Percentiles rank a stretch among this genome's conserved stretches.
Conservation (phyloP, 2,797 vertebrate genomes). For the Pelochelys cantorii region DNA sequence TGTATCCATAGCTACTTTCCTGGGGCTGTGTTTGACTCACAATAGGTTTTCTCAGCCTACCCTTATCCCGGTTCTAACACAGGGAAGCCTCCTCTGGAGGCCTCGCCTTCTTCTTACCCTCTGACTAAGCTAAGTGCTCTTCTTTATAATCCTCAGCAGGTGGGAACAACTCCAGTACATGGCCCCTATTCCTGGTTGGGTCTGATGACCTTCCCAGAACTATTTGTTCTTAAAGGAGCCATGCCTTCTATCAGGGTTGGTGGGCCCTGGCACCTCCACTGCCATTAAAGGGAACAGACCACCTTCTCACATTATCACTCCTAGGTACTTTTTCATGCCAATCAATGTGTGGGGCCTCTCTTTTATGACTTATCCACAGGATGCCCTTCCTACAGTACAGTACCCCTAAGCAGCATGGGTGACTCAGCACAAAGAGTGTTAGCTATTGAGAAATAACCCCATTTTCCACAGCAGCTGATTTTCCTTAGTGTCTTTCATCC, state of each 20-base stretch:
- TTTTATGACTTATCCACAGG: background rate
- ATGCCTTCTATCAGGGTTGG: background rate
- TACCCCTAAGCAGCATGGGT: fast-evolving
- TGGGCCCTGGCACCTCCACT: background rate
- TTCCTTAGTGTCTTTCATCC: conserved; percentile 47
- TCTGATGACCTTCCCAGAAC: fast-evolving
- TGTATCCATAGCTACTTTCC: background rate
- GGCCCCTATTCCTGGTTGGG: background rate
- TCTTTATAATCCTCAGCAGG: background rate
- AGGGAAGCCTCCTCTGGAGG: background rate
- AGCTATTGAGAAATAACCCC: conserved; percentile 57
- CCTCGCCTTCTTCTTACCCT: background rate
- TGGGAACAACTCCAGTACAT: background rate
- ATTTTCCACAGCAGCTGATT: conserved; percentile 45
- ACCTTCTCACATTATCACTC: background rate
- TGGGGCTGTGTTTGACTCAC: background rate
- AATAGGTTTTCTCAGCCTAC: background rate
- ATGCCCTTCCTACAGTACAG: background rate
- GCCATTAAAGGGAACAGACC: background rate
- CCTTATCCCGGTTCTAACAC: background rate
- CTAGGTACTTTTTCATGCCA: background rate
- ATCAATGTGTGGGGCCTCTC: fast-evolving
- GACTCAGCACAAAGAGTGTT: conserved; percentile 20
- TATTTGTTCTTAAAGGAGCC: background rate
- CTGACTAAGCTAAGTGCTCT: background rate